These are phyloP conservation scores for Arge pagana DNA, from an alignment of 2,888 invertebrate genomes.

Conservation along the genomic window DNA sequence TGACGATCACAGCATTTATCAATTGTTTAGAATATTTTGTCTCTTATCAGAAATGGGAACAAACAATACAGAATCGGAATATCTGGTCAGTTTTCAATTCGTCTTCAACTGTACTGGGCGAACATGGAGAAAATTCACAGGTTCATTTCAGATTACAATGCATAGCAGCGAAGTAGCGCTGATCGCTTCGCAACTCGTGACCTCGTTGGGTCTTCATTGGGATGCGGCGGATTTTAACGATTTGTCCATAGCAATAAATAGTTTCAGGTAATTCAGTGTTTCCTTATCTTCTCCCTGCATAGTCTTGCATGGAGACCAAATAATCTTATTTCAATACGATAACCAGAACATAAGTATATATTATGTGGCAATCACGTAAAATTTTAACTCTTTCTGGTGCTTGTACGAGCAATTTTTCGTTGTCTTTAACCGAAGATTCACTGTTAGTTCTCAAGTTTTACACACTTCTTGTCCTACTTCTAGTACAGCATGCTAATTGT, in stretches of 20 bases:
- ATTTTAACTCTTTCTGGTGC: too few species aligned
- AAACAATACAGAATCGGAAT: slow-evolving; percentile 59
- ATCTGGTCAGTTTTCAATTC: slow-evolving; percentile 57
- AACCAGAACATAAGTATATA: too few species aligned
- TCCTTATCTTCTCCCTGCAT: too few species aligned
- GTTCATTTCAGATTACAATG: slow-evolving; percentile 64
- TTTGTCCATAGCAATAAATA: slow-evolving; percentile 52
- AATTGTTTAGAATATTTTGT: slow-evolving; percentile 79
- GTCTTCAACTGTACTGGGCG: not conserved
- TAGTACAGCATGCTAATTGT: too few species aligned
- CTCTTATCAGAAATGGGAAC: slow-evolving; percentile 74
- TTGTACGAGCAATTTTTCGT: too few species aligned
- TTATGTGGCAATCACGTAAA: too few species aligned
- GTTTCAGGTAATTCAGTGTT: slow-evolving; percentile 52
- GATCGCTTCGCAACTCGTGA: slow-evolving; percentile 71
- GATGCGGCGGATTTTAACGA: slow-evolving; percentile 66
- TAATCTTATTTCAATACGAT: too few species aligned
- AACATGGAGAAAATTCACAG: not conserved
- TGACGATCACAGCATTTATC: slow-evolving; percentile 69
- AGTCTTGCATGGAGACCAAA: too few species aligned
- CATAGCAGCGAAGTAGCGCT: slow-evolving; percentile 73
- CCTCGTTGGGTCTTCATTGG: slow-evolving; percentile 72
- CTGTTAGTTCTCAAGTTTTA: too few species aligned
- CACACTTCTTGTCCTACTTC: too few species aligned
- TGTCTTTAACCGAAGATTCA: too few species aligned